Evolutionary conservation across 2,113 vertebrate genomes (phyloP).

Genomic region (Naja naja): DNA sequence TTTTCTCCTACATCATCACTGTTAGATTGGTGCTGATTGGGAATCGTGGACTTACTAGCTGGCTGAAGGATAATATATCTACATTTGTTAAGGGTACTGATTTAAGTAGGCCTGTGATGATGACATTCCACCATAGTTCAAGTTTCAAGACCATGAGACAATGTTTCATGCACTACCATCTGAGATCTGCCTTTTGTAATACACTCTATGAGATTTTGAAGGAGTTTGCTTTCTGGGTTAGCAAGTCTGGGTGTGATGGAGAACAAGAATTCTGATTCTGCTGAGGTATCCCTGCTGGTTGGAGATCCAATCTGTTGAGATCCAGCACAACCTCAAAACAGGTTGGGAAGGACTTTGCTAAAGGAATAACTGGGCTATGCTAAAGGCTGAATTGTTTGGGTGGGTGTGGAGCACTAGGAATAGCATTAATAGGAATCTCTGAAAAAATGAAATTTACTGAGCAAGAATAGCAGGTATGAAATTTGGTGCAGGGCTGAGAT

Average conservation of each 20-base stretch:
- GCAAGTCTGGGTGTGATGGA: no score
- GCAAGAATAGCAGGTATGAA: background rate
- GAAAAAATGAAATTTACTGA: no score
- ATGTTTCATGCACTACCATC: constrained; percentile 64
- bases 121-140: constrained; percentile 41
- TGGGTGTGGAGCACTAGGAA: background rate
- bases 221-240: background rate
- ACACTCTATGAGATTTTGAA: background rate
- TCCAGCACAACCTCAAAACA: background rate
- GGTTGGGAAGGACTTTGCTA: background rate
- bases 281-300: no score
- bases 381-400: background rate
- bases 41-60: background rate
- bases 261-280: background rate
- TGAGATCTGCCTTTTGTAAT: constrained; percentile 42
- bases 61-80: no score
- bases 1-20: no score
- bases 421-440: no score
- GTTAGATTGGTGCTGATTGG: background rate
- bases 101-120: constrained; percentile 25
- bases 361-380: background rate
- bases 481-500: no score
- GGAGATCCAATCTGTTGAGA: background rate
- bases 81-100: background rate
- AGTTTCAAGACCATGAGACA: constrained; percentile 60